Evolutionary conservation across 1,140 invertebrate species (phyloP).

Genomic region (Ips typographus): DNA sequence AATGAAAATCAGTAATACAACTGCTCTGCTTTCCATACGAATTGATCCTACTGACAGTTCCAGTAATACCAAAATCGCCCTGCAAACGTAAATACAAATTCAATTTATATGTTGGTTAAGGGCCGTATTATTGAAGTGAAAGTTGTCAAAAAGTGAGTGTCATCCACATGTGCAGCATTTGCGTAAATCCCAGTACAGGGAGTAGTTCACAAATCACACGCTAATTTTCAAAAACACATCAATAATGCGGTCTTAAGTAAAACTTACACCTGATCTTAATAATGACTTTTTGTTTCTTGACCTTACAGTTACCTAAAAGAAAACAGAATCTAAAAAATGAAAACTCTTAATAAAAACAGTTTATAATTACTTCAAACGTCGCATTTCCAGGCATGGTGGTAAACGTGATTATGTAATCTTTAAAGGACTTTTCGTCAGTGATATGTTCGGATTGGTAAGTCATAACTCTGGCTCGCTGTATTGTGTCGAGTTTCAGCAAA

Average conservation of each 20-base stretch:
- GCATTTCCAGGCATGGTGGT: conserved; percentile 68
- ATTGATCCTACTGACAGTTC: conserved; percentile 77
- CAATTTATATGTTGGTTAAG: neutral
- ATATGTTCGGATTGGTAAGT: conserved; percentile 52
- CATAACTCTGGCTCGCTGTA: conserved; percentile 59
- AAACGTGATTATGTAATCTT: conserved; percentile 68
- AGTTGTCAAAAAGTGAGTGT: neutral
- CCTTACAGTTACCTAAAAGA: conserved; percentile 36
- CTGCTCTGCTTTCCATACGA: conserved; percentile 77
- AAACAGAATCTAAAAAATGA: neutral
- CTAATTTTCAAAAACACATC: neutral
- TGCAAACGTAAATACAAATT: neutral
- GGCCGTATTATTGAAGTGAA: neutral
- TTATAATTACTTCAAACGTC: conserved; percentile 66
- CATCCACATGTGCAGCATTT: neutral
- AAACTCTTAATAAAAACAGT: neutral
- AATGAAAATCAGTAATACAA: conserved; percentile 71
- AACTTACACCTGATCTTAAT: conserved; percentile 10
- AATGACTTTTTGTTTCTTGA: neutral
- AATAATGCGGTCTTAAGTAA: neutral
- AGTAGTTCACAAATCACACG: neutral
- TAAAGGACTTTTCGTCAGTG: conserved; percentile 52
- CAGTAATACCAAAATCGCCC: conserved; percentile 52
- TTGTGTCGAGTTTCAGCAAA: conserved; percentile 55
- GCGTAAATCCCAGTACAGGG: neutral